A percentile compares a stretch with the other conserved stretches of the same genome.
phyloP scores from a whole-genome alignment of 1,140 invertebrate species.

The Tetragonula clypearis region DNA sequence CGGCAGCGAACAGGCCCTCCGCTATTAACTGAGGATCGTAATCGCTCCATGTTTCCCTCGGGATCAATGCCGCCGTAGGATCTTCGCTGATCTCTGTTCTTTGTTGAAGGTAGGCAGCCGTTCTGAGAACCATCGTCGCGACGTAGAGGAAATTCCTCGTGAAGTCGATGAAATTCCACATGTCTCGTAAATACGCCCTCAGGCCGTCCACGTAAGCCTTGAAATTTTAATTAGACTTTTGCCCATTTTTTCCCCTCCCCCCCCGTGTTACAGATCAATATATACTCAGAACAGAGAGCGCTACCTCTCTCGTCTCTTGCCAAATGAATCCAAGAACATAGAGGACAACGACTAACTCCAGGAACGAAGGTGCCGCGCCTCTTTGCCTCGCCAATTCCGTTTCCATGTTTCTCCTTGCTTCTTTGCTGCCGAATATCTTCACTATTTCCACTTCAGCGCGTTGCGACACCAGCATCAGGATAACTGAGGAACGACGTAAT shows the following conservation, averaged over 20 bases:
- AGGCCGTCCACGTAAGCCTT: conserved; percentile 91
- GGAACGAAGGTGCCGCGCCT: conserved; percentile 88
- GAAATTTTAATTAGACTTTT: conserved; percentile 16
- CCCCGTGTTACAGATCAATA: too few species aligned
- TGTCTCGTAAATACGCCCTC: conserved; percentile 91
- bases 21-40: conserved; percentile 97
- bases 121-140: conserved; percentile 88
- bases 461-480: conserved; percentile 93
- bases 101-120: conserved; percentile 90
- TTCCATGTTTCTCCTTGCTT: conserved; percentile 84
- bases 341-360: conserved; percentile 89
- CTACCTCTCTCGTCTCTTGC: conserved; percentile 92
- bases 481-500: conserved; percentile 82
- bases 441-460: conserved; percentile 90
- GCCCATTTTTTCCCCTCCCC: too few species aligned
- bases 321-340: conserved; percentile 94
- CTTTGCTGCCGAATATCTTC: conserved; percentile 86
- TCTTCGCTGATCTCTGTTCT: conserved; percentile 85
- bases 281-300: too few species aligned
- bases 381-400: conserved; percentile 86
- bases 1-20: conserved; percentile 96
- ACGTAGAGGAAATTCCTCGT: conserved; percentile 93
- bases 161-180: conserved; percentile 99
- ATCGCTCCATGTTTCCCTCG: conserved; percentile 93
- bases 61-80: conserved; percentile 86